Base-by-base conservation (phyloP, 2,113 vertebrate species). In the Zootoca vivipara region DNA sequence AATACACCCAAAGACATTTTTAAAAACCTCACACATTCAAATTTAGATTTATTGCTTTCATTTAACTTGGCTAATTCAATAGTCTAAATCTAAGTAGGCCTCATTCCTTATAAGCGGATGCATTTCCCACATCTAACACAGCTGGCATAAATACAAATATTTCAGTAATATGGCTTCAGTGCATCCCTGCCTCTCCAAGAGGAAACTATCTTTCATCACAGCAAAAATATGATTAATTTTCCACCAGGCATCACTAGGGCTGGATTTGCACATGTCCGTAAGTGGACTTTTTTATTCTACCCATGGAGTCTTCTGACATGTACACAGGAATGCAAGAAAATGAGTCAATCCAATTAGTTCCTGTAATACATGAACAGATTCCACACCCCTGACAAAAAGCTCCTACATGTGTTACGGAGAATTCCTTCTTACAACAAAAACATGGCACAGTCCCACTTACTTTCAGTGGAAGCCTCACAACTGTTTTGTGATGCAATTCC, bases 121-220 rank as follows among this genome's bases (percentile, higher is more conserved):
- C 80, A 85, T 28, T 92, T 93, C 90, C 92, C 93, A 95, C 91
- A 94, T 94, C 90, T 93, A n/a, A 94, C 91, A 90, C 86, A 94
- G 93, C 89, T 94, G 93, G 94, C 90, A 93, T 73, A 89, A 91
- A 92, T 8, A 91, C 0, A 82, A 92, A 78, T 93, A 92, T 89
- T 91, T 92, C 89, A 83, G 91, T 91, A 91, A 88, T 86, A 92
- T 75, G 89, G 89, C 88, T 93, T 80, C 84, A 93, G 83, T 74
- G 15, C 64, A 90, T 90, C 1, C 40, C 88, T 91, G 91, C 78
- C 92, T 72, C 90, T 94, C 89, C 89, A 94, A 93, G 85, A 95
- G 91, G 90, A 94, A 95, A 92, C 82, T 91, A 93, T 92, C 93
- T 91, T 91, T 92, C 90, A 83, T 77, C 89, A 42, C 12, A 74